A percentile compares a stretch with the other conserved stretches of the same genome.
Conservation (phyloP, 2,797 vertebrate species). For the Pipistrellus kuhlii region DNA sequence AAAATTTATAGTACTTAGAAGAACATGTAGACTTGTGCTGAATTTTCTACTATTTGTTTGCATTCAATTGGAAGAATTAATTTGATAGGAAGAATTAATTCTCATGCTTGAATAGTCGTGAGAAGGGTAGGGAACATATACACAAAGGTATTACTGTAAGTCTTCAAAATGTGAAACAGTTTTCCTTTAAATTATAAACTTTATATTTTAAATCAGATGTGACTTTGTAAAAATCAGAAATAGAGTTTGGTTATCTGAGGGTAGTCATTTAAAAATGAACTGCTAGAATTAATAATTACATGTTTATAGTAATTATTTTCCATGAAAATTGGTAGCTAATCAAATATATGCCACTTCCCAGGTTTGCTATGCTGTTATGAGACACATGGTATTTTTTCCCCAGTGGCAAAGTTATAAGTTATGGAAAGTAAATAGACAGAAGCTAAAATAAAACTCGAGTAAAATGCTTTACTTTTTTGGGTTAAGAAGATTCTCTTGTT, state of each 20-base stretch:
- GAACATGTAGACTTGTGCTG: not conserved
- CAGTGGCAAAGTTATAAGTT: not conserved
- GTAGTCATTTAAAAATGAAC: conserved; percentile 23
- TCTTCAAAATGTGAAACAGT: not conserved
- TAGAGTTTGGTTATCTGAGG: not conserved
- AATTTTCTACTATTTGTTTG: conserved; percentile 50
- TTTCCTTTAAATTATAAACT: conserved; percentile 40
- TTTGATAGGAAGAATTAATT: conserved; percentile 3
- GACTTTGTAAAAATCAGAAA: conserved; percentile 55
- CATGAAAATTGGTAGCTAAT: conserved; percentile 10
- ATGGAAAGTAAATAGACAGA: not conserved
- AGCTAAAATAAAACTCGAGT: conserved; percentile 22
- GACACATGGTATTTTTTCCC: not conserved
- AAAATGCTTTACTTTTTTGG: not conserved
- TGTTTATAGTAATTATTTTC: conserved; percentile 50
- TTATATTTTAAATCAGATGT: conserved; percentile 21
- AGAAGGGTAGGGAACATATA: not conserved
- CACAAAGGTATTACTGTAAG: not conserved
- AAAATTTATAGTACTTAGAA: conserved; percentile 25
- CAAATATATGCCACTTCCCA: not conserved
- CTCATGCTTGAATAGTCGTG: conserved; percentile 21
- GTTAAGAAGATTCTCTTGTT: not conserved
- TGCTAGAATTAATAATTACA: conserved; percentile 24
- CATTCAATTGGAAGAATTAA: conserved; percentile 41
- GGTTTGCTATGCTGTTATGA: not conserved